phyloP scores from a whole-genome alignment of 2,888 invertebrate genomes.

The Drosophila setosimentum region DNA sequence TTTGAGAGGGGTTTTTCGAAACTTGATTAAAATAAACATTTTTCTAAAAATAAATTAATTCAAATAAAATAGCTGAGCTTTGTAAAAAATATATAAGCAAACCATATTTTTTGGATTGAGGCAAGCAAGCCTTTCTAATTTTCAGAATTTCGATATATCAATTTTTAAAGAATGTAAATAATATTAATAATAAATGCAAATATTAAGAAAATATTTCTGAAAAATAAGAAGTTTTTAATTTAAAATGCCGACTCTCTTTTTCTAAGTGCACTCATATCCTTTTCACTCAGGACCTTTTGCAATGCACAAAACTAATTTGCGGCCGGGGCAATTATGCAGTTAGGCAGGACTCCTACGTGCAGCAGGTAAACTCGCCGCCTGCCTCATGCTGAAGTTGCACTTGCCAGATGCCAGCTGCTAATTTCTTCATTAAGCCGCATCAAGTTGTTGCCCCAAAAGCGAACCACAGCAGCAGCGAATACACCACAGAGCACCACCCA shows the following conservation, averaged over 20 bases:
- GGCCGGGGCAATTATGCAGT: conserved; percentile 77
- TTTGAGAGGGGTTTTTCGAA: too few relatives aligned
- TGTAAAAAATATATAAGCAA: too few relatives aligned
- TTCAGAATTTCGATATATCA: too few relatives aligned
- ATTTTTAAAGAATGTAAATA: too few relatives aligned
- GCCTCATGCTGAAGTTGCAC: conserved; percentile 13
- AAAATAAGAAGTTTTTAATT: too few relatives aligned
- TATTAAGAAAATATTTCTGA: too few relatives aligned
- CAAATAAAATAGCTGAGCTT: too few relatives aligned
- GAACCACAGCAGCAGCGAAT: not conserved
- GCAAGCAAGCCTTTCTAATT: too few relatives aligned
- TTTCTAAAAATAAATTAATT: too few relatives aligned
- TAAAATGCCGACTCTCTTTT: not conserved
- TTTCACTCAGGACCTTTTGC: conserved; percentile 24
- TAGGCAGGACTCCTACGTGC: conserved; percentile 7
- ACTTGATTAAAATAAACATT: too few relatives aligned
- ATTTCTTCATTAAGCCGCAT: conserved; percentile 58
- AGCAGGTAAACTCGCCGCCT: not conserved
- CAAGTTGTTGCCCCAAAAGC: conserved; percentile 29
- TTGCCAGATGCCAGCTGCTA: conserved; percentile 41
- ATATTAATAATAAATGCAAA: too few relatives aligned
- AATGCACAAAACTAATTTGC: conserved; percentile 80
- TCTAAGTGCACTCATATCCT: conserved; percentile 13
- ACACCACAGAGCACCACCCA: not conserved
- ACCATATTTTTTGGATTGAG: too few relatives aligned